Percentiles rank a stretch among this genome's conserved stretches.
These are phyloP conservation scores for Oplegnathus fasciatus DNA, from an alignment of 2,113 vertebrate species.

Conservation along the genomic window DNA sequence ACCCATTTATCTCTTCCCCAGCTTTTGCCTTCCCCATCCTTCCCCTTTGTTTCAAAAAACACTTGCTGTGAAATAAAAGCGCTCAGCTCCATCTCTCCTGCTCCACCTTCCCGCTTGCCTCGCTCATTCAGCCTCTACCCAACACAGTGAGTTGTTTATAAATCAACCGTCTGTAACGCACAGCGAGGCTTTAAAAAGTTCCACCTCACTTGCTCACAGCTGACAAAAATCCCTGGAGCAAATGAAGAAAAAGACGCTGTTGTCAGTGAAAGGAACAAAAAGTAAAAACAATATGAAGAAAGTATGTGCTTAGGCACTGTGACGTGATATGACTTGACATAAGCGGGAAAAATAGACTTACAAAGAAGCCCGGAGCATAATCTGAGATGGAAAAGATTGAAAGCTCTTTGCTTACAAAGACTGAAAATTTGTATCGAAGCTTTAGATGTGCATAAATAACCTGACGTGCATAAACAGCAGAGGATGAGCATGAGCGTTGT, in stretches of 20 bases:
- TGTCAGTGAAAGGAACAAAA: conserved; percentile 12
- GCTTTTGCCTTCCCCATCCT: conserved; percentile 10
- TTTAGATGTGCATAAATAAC: conserved; percentile 16
- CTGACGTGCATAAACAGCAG: neutral
- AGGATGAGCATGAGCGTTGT: neutral
- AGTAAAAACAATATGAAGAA: neutral
- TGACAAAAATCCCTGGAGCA: conserved; percentile 22
- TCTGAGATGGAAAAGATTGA: neutral
- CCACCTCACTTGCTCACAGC: conserved; percentile 30
- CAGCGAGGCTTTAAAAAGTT: conserved; percentile 16
- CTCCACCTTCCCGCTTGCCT: conserved; percentile 16
- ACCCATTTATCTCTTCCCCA: conserved; percentile 33
- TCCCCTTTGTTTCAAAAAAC: conserved; percentile 32
- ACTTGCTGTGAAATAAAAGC: conserved; percentile 22
- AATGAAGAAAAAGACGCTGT: neutral
- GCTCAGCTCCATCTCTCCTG: conserved; percentile 1
- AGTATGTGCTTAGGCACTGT: neutral
- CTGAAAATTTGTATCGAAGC: neutral
- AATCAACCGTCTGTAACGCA: conserved; percentile 21
- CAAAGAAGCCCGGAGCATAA: neutral
- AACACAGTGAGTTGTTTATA: neutral
- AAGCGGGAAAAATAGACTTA: neutral
- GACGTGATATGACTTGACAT: neutral
- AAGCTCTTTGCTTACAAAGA: neutral
- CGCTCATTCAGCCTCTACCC: conserved; percentile 10